phyloP scores from a whole-genome alignment of 1,140 invertebrate genomes.

The Brachionus sp. region DNA sequence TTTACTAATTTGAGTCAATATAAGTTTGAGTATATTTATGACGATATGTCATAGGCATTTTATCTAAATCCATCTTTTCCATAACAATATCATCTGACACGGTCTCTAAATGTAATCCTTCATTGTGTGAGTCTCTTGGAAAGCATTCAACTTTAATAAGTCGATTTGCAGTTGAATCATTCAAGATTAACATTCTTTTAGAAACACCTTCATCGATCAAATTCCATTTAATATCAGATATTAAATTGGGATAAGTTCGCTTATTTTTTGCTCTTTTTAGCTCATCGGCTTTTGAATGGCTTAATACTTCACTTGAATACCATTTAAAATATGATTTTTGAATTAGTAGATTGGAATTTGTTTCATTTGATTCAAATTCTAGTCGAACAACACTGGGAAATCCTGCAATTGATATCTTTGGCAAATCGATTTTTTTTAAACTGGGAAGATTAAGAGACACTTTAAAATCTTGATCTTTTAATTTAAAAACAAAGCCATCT shows the following conservation, averaged over 20 bases:
- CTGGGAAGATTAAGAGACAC: not conserved
- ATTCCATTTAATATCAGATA: not conserved
- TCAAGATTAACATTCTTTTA: not conserved
- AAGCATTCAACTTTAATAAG: slow-evolving; percentile 13
- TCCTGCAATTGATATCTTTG: slow-evolving; percentile 9
- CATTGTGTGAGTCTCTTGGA: not conserved
- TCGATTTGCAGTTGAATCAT: not conserved
- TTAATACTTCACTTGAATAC: slow-evolving; percentile 8
- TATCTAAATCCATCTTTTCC: not conserved
- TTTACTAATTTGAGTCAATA: not conserved
- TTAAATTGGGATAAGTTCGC: not conserved
- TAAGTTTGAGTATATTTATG: not conserved
- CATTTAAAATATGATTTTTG: slow-evolving; percentile 30
- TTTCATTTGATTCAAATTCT: not conserved
- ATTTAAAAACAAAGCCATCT: not conserved
- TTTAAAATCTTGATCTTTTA: slow-evolving; percentile 17
- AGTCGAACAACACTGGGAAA: not conserved
- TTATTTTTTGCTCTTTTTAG: not conserved
- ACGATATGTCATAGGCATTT: slow-evolving; percentile 29
- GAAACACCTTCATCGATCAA: not conserved
- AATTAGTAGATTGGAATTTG: not conserved
- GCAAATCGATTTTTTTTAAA: not conserved
- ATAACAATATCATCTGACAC: slow-evolving; percentile 1
- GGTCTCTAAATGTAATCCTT: not conserved
- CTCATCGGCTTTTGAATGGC: not conserved